These are phyloP conservation scores for Limnodromus scolopaceus DNA, from an alignment of 2,797 vertebrate species.

Conservation along the genomic window DNA sequence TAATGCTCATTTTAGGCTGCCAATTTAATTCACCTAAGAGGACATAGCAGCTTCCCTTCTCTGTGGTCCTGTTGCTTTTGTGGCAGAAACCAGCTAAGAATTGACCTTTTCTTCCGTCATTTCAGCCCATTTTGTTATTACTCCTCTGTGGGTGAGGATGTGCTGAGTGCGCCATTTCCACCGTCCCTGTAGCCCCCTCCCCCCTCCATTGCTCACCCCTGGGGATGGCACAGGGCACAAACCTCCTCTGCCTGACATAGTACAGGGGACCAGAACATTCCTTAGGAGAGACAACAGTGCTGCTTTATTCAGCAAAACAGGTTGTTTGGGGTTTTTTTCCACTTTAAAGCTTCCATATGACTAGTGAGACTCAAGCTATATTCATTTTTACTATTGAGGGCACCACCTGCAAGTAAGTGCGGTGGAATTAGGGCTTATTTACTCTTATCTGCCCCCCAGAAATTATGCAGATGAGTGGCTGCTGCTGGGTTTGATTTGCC, in stretches of 20 bases:
- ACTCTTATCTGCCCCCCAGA: background rate
- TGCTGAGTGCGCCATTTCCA: background rate
- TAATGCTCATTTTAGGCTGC: background rate
- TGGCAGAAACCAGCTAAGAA: background rate
- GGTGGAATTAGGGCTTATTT: background rate
- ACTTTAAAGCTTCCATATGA: background rate
- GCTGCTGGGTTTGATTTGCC: background rate
- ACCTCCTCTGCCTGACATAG: background rate
- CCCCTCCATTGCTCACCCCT: accelerated
- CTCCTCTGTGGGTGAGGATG: background rate
- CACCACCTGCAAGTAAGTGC: background rate
- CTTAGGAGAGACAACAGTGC: background rate
- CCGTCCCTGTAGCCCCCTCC: background rate
- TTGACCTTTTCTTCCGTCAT: background rate
- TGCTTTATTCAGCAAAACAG: background rate
- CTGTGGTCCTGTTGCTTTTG: background rate
- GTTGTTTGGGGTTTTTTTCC: background rate
- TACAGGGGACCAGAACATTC: background rate
- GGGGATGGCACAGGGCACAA: background rate
- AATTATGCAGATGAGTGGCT: background rate
- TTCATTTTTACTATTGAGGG: background rate
- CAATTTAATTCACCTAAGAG: background rate
- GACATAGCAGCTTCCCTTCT: background rate
- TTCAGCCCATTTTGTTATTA: background rate
- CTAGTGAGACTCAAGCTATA: background rate